These are phyloP conservation scores for Caprella mutica DNA, from an alignment of 2,888 invertebrate species.

Conservation along the genomic window DNA sequence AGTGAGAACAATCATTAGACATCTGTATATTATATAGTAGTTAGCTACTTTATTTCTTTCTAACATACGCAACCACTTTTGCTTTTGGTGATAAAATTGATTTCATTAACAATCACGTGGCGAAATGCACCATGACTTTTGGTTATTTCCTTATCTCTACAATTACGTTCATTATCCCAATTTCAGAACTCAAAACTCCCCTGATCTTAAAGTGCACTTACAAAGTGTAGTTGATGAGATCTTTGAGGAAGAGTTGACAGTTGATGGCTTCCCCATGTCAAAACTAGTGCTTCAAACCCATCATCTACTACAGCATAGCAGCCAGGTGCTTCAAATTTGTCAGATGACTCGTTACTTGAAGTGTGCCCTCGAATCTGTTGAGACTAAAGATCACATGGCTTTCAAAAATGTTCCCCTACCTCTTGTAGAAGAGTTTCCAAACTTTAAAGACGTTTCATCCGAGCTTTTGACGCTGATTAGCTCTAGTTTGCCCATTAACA, in stretches of 20 bases:
- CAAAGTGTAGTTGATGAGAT: not conserved
- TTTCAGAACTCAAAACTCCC: not conserved
- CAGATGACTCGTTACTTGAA: not conserved
- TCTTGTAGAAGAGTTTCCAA: not conserved
- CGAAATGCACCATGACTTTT: no score
- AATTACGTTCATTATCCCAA: not conserved
- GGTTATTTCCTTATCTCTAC: not conserved
- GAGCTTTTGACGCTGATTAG: not conserved
- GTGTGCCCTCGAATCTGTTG: not conserved
- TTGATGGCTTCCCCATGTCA: not conserved
- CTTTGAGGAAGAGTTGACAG: not conserved
- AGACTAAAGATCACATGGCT: not conserved
- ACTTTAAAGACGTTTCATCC: not conserved
- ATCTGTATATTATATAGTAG: no score
- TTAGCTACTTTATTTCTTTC: no score
- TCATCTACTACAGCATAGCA: not conserved
- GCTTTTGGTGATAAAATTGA: no score
- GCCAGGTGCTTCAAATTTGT: not conserved
- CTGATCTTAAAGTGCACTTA: not conserved
- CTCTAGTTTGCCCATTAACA: not conserved
- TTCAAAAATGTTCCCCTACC: not conserved
- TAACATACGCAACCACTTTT: no score
- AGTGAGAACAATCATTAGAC: slow-evolving; percentile 12
- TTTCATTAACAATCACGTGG: no score
- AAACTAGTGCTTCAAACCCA: slow-evolving; percentile 1